A percentile compares a stretch with the other conserved stretches of the same genome.
phyloP scores from a whole-genome alignment of 2,797 vertebrate genomes.

The Fringilla coelebs region DNA sequence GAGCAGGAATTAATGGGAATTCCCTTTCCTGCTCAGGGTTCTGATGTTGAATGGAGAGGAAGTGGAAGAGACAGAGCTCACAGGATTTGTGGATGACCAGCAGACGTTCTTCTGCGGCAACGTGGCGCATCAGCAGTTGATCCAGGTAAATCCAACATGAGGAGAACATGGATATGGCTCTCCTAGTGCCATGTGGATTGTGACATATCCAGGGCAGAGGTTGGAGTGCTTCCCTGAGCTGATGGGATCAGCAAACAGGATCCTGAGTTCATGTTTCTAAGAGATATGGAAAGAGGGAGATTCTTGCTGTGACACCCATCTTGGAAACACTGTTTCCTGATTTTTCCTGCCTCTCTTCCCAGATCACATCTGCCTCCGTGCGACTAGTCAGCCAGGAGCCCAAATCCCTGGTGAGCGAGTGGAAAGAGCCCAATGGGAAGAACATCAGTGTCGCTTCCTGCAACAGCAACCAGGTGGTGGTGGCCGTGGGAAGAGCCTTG shows the following conservation, averaged over 20 bases:
- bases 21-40: conserved; percentile 76
- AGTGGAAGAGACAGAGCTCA: conserved; percentile 95
- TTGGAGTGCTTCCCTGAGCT: background rate
- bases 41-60: conserved; percentile 97
- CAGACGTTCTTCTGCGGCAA: conserved; percentile 99
- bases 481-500: conserved; percentile 92
- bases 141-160: conserved; percentile 80
- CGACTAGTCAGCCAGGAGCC: conserved; percentile 94
- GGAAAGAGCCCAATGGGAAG: conserved; percentile 97
- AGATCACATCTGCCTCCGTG: conserved; percentile 97
- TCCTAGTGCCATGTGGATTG: fast-evolving
- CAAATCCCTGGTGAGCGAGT: conserved; percentile 93
- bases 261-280: background rate
- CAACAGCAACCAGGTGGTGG: conserved; percentile 95
- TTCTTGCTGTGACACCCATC: background rate
- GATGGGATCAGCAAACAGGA: background rate
- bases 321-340: background rate
- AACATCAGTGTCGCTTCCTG: conserved; percentile 98
- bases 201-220: background rate
- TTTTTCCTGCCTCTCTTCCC: background rate
- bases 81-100: conserved; percentile 96
- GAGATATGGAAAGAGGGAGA: background rate
- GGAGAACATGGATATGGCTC: fast-evolving
- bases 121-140: conserved; percentile 92
- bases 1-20: background rate